These are phyloP conservation scores for Micrasema minimum DNA, from an alignment of 1,140 invertebrate species.

Conservation along the genomic window DNA sequence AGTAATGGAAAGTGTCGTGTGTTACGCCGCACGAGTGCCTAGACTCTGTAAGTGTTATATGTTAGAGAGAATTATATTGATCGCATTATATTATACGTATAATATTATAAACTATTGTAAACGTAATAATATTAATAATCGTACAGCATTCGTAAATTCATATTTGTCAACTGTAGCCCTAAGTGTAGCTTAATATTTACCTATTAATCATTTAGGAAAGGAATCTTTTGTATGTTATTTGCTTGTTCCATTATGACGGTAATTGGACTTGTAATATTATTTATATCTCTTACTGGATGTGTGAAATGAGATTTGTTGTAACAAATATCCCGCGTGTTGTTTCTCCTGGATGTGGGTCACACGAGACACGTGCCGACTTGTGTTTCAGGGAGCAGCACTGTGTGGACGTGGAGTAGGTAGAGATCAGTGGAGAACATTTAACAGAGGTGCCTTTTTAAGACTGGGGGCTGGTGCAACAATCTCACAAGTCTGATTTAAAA, in stretches of 20 bases:
- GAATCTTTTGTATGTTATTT: constrained; percentile 52
- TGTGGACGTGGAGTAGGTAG: not conserved
- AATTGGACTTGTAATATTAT: constrained; percentile 46
- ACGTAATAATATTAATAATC: constrained; percentile 24
- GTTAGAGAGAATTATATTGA: constrained; percentile 51
- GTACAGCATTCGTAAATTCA: constrained; percentile 37
- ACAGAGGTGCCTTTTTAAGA: constrained; percentile 56
- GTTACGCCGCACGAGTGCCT: constrained; percentile 39
- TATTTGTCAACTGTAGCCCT: constrained; percentile 44
- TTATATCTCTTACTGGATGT: constrained; percentile 47
- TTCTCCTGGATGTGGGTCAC: no score
- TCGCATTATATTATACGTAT: constrained; percentile 28
- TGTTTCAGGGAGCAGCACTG: not conserved
- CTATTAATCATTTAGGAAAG: constrained; percentile 47
- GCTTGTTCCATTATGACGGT: constrained; percentile 47
- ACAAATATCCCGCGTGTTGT: no score
- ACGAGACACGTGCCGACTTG: not conserved
- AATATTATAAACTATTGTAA: constrained; percentile 23
- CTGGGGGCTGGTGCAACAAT: constrained; percentile 54
- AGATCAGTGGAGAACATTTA: constrained; percentile 43
- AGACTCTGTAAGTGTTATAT: constrained; percentile 46
- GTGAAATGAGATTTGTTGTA: no score
- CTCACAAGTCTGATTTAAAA: constrained; percentile 54
- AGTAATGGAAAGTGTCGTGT: constrained; percentile 36
- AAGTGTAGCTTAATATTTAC: constrained; percentile 46